These are phyloP conservation scores for Cacajao melanocephalus DNA, from an alignment of 2,797 vertebrate genomes.

Conservation along the genomic window DNA sequence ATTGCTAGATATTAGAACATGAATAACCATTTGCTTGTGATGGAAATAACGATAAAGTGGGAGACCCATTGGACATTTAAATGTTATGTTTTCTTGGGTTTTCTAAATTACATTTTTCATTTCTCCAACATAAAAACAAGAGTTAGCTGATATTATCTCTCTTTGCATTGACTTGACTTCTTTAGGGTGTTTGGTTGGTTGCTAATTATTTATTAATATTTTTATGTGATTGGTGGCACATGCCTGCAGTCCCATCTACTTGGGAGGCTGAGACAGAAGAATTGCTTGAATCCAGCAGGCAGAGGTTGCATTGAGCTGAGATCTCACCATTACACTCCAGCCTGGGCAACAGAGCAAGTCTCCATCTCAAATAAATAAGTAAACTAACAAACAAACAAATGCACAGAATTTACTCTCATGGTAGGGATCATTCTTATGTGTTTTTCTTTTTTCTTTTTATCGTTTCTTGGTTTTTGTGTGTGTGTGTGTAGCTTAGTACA, in stretches of 20 bases:
- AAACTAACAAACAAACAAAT: not conserved
- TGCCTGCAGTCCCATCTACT: too few species aligned
- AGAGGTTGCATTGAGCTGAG: too few species aligned
- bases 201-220: not conserved
- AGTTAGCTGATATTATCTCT: not conserved
- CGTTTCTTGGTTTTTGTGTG: not conserved
- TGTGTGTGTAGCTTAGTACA: not conserved
- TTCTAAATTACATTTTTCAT: not conserved
- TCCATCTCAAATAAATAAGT: too few species aligned
- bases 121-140: not conserved
- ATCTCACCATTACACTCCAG: too few species aligned
- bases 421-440: not conserved
- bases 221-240: not conserved
- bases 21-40: not conserved
- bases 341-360: too few species aligned
- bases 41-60: not conserved
- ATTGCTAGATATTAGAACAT: not conserved
- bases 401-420: not conserved
- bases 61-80: not conserved
- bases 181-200: not conserved
- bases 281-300: too few species aligned
- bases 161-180: not conserved
- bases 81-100: not conserved
- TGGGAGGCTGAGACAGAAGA: too few species aligned
- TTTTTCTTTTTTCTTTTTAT: not conserved